Evolutionary conservation across 2,888 invertebrate genomes (phyloP).

Genomic region (Polyommatus iphigenia): DNA sequence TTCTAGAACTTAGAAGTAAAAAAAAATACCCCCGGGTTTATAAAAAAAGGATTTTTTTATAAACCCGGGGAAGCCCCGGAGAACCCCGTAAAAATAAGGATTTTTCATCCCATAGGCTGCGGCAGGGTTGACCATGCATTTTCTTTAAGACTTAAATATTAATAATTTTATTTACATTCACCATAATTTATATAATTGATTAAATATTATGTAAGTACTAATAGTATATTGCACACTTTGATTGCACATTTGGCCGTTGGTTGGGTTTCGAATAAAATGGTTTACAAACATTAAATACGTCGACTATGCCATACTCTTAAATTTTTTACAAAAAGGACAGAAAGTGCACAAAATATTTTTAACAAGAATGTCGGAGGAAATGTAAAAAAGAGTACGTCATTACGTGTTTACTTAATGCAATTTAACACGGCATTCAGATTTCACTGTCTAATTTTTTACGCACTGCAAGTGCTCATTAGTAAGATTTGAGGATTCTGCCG

Average conservation of each 20-base stretch:
- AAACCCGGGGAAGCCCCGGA: no score
- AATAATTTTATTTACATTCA: not conserved
- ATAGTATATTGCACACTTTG: conserved; percentile 2
- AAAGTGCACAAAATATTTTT: not conserved
- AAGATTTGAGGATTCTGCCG: not conserved
- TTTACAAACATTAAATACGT: not conserved
- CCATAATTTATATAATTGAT: conserved; percentile 1
- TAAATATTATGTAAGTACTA: not conserved
- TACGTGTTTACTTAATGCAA: not conserved
- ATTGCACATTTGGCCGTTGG: not conserved
- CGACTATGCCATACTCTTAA: not conserved
- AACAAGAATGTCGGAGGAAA: not conserved
- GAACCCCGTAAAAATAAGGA: no score
- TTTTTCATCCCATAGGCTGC: not conserved
- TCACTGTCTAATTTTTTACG: not conserved
- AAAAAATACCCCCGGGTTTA: not conserved
- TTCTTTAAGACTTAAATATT: not conserved
- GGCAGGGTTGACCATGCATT: not conserved
- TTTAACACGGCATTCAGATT: not conserved
- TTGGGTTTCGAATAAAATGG: not conserved
- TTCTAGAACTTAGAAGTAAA: not conserved
- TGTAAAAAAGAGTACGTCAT: not conserved
- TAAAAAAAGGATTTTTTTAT: no score
- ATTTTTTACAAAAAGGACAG: not conserved
- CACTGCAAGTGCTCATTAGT: not conserved